Conservation (phyloP, 2,888 invertebrate genomes). For the Pediacus dermestoides region DNA sequence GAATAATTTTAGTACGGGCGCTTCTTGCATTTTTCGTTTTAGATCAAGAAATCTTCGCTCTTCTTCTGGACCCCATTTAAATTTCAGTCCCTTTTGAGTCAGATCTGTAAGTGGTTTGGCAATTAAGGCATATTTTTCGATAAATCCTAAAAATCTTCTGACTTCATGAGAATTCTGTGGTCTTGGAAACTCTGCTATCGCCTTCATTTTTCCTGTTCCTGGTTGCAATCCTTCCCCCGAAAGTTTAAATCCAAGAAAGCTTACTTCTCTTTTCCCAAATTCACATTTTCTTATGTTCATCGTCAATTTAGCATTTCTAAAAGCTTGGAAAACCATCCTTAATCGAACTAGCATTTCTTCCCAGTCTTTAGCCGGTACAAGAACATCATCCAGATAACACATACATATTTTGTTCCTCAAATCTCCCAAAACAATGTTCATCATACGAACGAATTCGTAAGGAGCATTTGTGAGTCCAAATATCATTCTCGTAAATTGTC, state of each 20-base stretch:
- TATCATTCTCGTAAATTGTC: constrained; percentile 21
- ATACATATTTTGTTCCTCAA: constrained; percentile 7
- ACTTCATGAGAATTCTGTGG: background rate
- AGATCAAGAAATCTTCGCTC: background rate
- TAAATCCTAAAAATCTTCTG: background rate
- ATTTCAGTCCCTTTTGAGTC: background rate
- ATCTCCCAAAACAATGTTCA: constrained; percentile 12
- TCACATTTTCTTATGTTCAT: background rate
- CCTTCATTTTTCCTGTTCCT: background rate
- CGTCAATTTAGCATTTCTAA: background rate
- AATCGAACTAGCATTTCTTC: constrained; percentile 21
- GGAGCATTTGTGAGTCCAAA: too few relatives aligned
- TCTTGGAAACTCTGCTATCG: background rate
- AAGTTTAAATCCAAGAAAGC: background rate
- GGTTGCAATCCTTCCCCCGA: background rate
- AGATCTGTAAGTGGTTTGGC: background rate
- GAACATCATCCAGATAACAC: constrained; percentile 16
- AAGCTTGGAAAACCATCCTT: background rate
- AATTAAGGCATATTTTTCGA: background rate
- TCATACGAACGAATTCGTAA: constrained; percentile 12
- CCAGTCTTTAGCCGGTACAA: constrained; percentile 17
- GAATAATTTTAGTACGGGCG: constrained; percentile 7
- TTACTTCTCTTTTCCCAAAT: background rate
- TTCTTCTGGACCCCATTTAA: background rate
- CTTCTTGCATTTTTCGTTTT: background rate